phyloP scores from a whole-genome alignment of 2,888 invertebrate species.

The Cyrtodaria siliqua region DNA sequence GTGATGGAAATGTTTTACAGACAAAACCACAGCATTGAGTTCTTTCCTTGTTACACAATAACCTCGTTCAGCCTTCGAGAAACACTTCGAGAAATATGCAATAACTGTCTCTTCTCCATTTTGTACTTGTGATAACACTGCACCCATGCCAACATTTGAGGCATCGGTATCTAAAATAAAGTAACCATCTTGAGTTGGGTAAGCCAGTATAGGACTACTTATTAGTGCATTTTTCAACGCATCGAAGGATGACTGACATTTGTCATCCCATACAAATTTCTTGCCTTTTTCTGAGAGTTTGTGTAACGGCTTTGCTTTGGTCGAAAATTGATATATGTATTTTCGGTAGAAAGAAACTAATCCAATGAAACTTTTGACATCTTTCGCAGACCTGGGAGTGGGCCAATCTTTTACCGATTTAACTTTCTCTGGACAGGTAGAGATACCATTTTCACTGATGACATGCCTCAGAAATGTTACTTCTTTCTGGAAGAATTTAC shows the following conservation, averaged over 20 bases:
- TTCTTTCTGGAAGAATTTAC: slow-evolving; percentile 5
- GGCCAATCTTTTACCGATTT: background rate
- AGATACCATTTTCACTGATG: background rate
- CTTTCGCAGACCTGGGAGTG: background rate
- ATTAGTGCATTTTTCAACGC: background rate
- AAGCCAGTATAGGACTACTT: background rate
- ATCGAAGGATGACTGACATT: background rate
- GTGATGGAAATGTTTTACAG: too few relatives aligned
- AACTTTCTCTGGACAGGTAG: background rate
- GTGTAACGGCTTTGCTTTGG: background rate
- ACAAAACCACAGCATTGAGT: background rate
- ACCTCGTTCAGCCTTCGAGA: background rate
- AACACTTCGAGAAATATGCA: slow-evolving; percentile 13
- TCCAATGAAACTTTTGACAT: background rate
- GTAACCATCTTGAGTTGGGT: background rate
- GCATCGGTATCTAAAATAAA: slow-evolving; percentile 36
- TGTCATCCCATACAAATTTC: background rate
- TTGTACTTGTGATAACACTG: slow-evolving; percentile 24
- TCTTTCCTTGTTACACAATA: too few relatives aligned
- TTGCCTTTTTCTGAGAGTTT: background rate
- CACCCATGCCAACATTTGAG: slow-evolving; percentile 3
- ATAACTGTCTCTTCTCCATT: slow-evolving; percentile 13
- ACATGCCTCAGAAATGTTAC: slow-evolving; percentile 1
- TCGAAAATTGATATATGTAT: background rate
- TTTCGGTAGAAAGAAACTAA: background rate